A percentile compares a stretch with the other conserved stretches of the same genome.
Evolutionary conservation across 92 coral and sea anemone species (phyloP).

Genomic region (Pocillopora meandrina): DNA sequence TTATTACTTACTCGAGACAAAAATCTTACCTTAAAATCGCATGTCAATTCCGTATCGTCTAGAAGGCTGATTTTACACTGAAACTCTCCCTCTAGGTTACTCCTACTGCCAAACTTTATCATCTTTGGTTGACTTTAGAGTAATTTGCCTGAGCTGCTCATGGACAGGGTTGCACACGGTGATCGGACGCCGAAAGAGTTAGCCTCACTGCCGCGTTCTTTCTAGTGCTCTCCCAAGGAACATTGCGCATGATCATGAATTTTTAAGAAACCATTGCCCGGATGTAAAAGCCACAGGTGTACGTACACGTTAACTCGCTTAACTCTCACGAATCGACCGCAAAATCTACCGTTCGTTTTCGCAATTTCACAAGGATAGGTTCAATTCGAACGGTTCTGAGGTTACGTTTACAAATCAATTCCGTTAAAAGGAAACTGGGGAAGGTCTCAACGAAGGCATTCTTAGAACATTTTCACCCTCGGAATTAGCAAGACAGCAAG

Average conservation of each 20-base stretch:
- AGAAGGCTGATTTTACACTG: constrained; percentile 91
- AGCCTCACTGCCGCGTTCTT: constrained; percentile 34
- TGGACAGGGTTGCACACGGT: background rate
- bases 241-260: constrained; percentile 29
- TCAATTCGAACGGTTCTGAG: no score
- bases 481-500: no score
- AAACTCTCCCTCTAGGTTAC: constrained; percentile 91
- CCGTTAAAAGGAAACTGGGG: no score
- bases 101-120: constrained; percentile 83
- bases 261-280: constrained; percentile 14
- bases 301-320: no score
- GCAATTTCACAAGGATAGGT: no score
- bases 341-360: no score
- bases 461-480: no score
- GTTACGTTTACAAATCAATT: no score
- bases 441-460: no score
- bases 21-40: constrained; percentile 94
- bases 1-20: background rate
- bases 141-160: constrained; percentile 21
- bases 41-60: constrained; percentile 97
- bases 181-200: constrained; percentile 41
- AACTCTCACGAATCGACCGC: no score
- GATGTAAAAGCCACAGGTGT: constrained; percentile 30
- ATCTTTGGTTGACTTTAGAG: constrained; percentile 34
- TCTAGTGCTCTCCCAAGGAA: no score